Evolutionary conservation across 2,797 vertebrate genomes (phyloP), one percentile per base, ranked within the genome.

Genomic region (Aeoliscus strigatus): DNA sequence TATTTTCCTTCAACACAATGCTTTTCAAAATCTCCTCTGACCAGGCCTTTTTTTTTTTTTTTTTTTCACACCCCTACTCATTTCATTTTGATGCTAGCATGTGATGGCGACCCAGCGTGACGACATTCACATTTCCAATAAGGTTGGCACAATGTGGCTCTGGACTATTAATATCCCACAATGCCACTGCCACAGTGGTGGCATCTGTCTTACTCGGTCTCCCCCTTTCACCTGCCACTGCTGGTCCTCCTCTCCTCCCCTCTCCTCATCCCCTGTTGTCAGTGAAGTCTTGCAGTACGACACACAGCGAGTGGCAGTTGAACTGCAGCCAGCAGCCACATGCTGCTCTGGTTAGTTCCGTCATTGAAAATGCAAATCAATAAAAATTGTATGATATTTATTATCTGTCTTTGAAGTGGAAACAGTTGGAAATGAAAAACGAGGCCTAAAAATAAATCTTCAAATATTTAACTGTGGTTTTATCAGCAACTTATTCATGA

Each of bases 101-200:
- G 85, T 67, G 79, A 76, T 35, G 48, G 69, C 43, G 31, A 51
- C 73, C 5, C 69, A 79, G 74, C 70, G 33, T 38, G 79, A 30
- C 46, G 27, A 61, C 49, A 33, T 54, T 60, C 70, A 34, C 66
- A 49, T 71, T 75, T 77, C 81, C 75, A 84, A 77, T 85, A 75
- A 81, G 66, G 66, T 49, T 83, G 83, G 79, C 80, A 70, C 74
- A 68, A 74, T 52, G 68, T 75, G 80, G 50, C 71, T 68, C 71
- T 62, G 38, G 64, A 79, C 85, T 87, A 85, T 88, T 88, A 82
- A 84, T 87, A 83, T 78, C 79, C 54, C 61, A 78, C 66, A 69
- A 83, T 79, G 80, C 82, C 80, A 77, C 10, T 39, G 59, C 61
- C 77, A 40, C 77, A 75, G 84, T 81, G 77, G 77, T 80, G 85